These are phyloP conservation scores for Trichopoda pennipes DNA, from an alignment of 2,888 invertebrate species.

Conservation along the genomic window DNA sequence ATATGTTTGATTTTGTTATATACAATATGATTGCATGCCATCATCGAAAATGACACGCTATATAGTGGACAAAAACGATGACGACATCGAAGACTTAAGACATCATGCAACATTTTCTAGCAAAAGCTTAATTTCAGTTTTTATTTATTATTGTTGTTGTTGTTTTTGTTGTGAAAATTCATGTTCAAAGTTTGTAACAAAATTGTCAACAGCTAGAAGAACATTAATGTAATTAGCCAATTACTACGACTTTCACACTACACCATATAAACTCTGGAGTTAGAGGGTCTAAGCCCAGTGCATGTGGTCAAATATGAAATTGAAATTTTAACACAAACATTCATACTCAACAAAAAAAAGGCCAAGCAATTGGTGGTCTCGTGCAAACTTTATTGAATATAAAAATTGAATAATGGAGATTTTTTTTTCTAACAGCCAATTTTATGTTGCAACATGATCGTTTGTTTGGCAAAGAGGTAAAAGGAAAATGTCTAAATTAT, in stretches of 20 bases:
- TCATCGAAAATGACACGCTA: constrained; percentile 36
- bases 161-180: constrained; percentile 27
- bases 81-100: constrained; percentile 7
- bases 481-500: constrained; percentile 29
- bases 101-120: constrained; percentile 54
- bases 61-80: constrained; percentile 7
- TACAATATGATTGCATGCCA: constrained; percentile 60
- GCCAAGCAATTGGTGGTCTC: constrained; percentile 51
- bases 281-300: constrained; percentile 2
- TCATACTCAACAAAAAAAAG: neutral
- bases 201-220: constrained; percentile 66
- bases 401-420: constrained; percentile 50
- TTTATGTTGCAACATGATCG: constrained; percentile 51
- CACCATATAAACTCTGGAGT: constrained; percentile 37
- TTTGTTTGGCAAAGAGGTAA: constrained; percentile 7
- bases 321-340: constrained; percentile 8
- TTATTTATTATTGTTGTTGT: constrained; percentile 1
- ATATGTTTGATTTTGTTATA: constrained; percentile 38
- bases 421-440: constrained; percentile 23
- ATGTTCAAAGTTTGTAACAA: constrained; percentile 64
- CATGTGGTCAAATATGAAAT: constrained; percentile 36
- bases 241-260: constrained; percentile 76
- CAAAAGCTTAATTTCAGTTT: constrained; percentile 45
- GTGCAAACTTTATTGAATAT: constrained; percentile 36
- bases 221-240: constrained; percentile 75